Evolutionary conservation across 1,140 invertebrate species (phyloP).

Genomic region (Drosophila albomicans): DNA sequence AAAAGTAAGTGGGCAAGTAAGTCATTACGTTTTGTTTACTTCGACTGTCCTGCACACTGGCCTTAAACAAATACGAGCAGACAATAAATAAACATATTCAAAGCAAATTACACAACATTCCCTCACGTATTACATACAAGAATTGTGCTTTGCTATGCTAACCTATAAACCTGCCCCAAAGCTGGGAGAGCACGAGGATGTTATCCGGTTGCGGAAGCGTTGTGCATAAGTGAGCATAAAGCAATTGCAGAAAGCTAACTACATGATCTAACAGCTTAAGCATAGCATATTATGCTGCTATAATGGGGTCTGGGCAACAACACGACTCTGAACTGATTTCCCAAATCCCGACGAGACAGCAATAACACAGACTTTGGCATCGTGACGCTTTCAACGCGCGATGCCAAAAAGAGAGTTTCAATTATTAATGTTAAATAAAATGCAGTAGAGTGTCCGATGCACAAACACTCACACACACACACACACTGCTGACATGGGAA

Average conservation of each 20-base stretch:
- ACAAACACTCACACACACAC: constrained; percentile 35
- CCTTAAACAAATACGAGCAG: too few relatives aligned
- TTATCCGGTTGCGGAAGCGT: too few relatives aligned
- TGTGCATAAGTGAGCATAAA: background rate
- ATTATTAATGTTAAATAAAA: constrained; percentile 76
- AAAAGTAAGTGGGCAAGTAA: too few relatives aligned
- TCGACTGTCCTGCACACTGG: too few relatives aligned
- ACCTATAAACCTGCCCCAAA: too few relatives aligned
- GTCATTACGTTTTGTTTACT: too few relatives aligned
- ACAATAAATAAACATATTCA: too few relatives aligned
- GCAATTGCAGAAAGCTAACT: background rate
- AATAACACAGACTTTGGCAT: constrained; percentile 12
- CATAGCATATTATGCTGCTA: background rate
- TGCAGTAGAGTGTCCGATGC: constrained; percentile 51
- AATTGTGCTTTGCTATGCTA: too few relatives aligned
- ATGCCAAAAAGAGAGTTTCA: constrained; percentile 44
- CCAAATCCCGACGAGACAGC: constrained; percentile 9
- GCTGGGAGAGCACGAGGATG: too few relatives aligned
- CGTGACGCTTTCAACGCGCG: constrained; percentile 4
- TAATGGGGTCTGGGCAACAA: background rate
- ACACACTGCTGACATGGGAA: constrained; percentile 9
- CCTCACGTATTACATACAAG: too few relatives aligned
- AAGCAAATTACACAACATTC: too few relatives aligned
- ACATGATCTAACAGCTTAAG: background rate
- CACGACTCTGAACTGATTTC: background rate